Conservation (phyloP, 2,113 vertebrate genomes). For the Xyrauchen texanus region DNA sequence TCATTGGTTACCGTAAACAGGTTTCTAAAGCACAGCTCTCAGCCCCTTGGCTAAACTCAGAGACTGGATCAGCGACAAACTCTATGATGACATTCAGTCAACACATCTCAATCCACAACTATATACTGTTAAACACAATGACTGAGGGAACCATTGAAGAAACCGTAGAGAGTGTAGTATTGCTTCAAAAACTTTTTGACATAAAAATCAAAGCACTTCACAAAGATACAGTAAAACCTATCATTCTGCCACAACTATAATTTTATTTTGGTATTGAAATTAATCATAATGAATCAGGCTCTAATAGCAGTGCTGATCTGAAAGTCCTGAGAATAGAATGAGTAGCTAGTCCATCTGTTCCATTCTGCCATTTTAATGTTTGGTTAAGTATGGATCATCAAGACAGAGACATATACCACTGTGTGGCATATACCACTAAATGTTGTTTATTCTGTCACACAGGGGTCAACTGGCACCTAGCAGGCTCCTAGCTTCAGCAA, state of each 20-base stretch:
- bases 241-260: background rate
- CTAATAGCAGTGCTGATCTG: slow-evolving; percentile 2
- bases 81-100: slow-evolving; percentile 31
- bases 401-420: slow-evolving; percentile 53
- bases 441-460: slow-evolving; percentile 61
- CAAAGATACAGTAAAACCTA: background rate
- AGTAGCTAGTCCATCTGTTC: background rate
- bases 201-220: slow-evolving; percentile 12
- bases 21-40: slow-evolving; percentile 27
- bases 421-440: slow-evolving; percentile 59
- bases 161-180: too few relatives aligned
- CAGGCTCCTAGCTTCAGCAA: slow-evolving; percentile 36
- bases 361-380: background rate
- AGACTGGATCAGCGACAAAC: slow-evolving; percentile 37
- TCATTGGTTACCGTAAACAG: slow-evolving; percentile 40
- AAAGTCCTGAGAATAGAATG: background rate
- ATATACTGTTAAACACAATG: slow-evolving; percentile 8
- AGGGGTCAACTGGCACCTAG: slow-evolving; percentile 58
- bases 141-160: background rate
- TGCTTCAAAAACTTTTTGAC: background rate
- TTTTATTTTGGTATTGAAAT: background rate
- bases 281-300: background rate
- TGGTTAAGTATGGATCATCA: slow-evolving; percentile 12
- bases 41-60: slow-evolving; percentile 34
- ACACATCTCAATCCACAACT: slow-evolving; percentile 10